Conservation (phyloP, 2,888 invertebrate genomes). For the Pyrocoelia pectoralis region DNA sequence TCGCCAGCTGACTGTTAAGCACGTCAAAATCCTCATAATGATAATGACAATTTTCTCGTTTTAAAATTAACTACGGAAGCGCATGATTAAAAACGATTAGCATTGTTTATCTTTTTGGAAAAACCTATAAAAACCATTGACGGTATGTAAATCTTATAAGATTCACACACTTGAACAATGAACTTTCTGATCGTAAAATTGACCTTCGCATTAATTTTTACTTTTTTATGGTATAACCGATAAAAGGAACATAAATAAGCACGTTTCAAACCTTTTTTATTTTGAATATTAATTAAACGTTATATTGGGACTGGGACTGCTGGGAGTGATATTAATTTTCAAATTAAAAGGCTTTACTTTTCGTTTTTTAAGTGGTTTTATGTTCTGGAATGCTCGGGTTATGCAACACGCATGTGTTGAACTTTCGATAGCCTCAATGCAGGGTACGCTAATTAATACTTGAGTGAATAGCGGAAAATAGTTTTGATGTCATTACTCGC, state of each 20-base stretch:
- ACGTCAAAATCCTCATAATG: not conserved
- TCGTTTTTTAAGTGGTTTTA: not conserved
- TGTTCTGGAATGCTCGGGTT: not conserved
- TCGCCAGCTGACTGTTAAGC: not conserved
- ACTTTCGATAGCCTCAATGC: constrained; percentile 41
- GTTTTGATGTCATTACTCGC: not conserved
- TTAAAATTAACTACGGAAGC: not conserved
- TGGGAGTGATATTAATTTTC: too few species aligned
- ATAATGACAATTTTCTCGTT: too few species aligned
- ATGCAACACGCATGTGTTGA: constrained; percentile 24
- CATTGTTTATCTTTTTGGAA: not conserved
- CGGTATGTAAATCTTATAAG: not conserved
- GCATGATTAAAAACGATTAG: not conserved
- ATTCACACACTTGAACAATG: constrained; percentile 4
- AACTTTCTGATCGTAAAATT: not conserved
- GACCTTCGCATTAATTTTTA: not conserved
- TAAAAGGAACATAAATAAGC: not conserved
- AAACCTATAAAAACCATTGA: not conserved
- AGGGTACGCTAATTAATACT: constrained; percentile 16
- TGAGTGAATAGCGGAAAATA: not conserved
- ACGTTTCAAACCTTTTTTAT: not conserved
- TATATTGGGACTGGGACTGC: too few species aligned
- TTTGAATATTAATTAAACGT: not conserved
- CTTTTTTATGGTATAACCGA: not conserved
- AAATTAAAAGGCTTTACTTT: not conserved